Evolutionary conservation across 92 coral and sea anemone genomes (phyloP).

Genomic region (Zoanthus gigantus): DNA sequence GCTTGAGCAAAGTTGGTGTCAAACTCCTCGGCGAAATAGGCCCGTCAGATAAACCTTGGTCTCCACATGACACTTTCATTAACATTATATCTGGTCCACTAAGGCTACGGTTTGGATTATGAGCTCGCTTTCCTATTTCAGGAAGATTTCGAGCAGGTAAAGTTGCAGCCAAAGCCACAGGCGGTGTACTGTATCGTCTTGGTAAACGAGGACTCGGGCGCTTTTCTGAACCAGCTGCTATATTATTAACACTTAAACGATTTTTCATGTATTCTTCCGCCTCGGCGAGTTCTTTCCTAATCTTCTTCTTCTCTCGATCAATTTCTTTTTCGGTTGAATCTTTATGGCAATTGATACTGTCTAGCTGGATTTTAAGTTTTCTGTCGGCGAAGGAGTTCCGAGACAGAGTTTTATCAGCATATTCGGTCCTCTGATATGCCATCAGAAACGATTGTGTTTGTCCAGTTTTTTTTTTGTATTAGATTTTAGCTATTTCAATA

Average conservation of each 20-base stretch:
- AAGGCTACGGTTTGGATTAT: constrained; percentile 60
- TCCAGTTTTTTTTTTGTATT: not conserved
- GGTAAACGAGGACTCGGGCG: constrained; percentile 82
- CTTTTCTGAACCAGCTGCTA: constrained; percentile 45
- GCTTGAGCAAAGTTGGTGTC: constrained; percentile 67
- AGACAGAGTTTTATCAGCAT: constrained; percentile 86
- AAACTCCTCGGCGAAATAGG: constrained; percentile 66
- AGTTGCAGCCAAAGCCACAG: constrained; percentile 59
- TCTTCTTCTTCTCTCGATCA: constrained; percentile 77
- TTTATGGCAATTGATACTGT: constrained; percentile 69
- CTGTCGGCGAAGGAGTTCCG: constrained; percentile 88
- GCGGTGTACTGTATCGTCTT: constrained; percentile 81
- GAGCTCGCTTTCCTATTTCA: constrained; percentile 60
- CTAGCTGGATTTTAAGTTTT: constrained; percentile 78
- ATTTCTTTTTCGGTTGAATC: constrained; percentile 81
- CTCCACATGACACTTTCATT: constrained; percentile 34
- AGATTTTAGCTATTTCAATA: not conserved
- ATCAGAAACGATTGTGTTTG: constrained; percentile 8
- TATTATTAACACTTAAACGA: constrained; percentile 64
- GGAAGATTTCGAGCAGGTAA: constrained; percentile 57
- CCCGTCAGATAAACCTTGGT: constrained; percentile 8
- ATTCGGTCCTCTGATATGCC: constrained; percentile 91
- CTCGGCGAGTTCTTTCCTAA: constrained; percentile 74
- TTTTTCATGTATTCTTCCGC: constrained; percentile 69
- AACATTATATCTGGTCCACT: constrained; percentile 65